These are phyloP conservation scores for Mythimna albipuncta DNA, from an alignment of 2,888 invertebrate genomes.

Conservation along the genomic window DNA sequence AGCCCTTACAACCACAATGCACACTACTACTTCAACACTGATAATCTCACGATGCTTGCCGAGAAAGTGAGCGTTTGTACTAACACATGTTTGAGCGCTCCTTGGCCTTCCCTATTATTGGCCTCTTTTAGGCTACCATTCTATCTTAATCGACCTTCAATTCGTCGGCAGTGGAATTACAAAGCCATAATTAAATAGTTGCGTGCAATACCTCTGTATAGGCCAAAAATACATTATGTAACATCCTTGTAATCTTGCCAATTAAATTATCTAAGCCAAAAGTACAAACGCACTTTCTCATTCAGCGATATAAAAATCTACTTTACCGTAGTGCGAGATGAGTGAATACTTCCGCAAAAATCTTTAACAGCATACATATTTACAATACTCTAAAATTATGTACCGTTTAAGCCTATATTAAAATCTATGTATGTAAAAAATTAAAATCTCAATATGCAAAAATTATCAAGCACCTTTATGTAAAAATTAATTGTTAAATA, in stretches of 20 bases:
- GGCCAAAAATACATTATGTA: conserved; percentile 22
- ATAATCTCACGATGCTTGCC: conserved; percentile 32
- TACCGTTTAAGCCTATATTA: conserved; percentile 63
- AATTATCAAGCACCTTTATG: conserved; percentile 76
- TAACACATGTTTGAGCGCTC: conserved; percentile 18
- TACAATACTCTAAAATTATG: conserved; percentile 59
- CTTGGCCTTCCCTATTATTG: conserved; percentile 16
- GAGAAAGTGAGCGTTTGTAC: conserved; percentile 56
- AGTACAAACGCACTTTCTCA: conserved; percentile 60
- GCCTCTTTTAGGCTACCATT: conserved; percentile 23
- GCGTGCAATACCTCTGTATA: conserved; percentile 21
- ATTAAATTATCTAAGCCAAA: conserved; percentile 26
- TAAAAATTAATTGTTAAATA: conserved; percentile 61
- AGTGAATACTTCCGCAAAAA: conserved; percentile 54
- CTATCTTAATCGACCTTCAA: conserved; percentile 12
- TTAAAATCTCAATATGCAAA: conserved; percentile 74
- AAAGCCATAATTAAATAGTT: conserved; percentile 33
- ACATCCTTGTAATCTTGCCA: conserved; percentile 12
- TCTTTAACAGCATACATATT: conserved; percentile 68
- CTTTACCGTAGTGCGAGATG: conserved; percentile 54
- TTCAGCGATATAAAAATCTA: conserved; percentile 57
- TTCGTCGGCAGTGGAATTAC: conserved; percentile 9
- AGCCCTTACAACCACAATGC: conserved; percentile 44
- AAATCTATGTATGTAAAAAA: conserved; percentile 68
- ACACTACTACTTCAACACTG: conserved; percentile 53